Evolutionary conservation across 2,113 vertebrate genomes (phyloP).

Genomic region (Psettodes erumei): DNA sequence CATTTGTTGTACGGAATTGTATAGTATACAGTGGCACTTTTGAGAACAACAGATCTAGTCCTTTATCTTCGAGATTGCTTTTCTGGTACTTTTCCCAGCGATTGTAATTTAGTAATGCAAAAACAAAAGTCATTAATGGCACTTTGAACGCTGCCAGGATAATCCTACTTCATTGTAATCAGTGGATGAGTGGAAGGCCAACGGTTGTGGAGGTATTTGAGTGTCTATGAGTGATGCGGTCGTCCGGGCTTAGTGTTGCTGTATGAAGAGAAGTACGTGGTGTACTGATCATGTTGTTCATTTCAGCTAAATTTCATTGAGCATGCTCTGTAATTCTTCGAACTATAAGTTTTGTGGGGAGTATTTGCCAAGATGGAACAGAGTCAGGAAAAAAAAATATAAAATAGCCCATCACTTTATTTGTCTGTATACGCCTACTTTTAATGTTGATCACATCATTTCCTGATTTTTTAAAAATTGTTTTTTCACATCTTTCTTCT

Average conservation of each 20-base stretch:
- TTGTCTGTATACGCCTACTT: not conserved
- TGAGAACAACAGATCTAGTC: not conserved
- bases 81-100: constrained; percentile 5
- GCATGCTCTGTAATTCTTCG: not conserved
- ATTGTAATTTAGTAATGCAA: constrained; percentile 27
- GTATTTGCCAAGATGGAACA: not conserved
- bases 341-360: not conserved
- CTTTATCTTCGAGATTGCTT: not conserved
- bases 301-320: not conserved
- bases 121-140: constrained; percentile 25
- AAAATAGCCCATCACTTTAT: not conserved
- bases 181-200: constrained; percentile 50
- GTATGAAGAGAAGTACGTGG: constrained; percentile 33
- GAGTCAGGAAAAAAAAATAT: too few species aligned
- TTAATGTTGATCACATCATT: not conserved
- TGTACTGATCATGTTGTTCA: constrained; percentile 31
- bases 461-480: not conserved
- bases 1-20: constrained; percentile 17
- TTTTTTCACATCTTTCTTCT: not conserved
- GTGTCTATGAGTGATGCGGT: constrained; percentile 47
- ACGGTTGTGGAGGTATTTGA: constrained; percentile 55
- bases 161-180: constrained; percentile 44
- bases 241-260: constrained; percentile 28
- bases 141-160: constrained; percentile 45
- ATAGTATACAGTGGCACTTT: not conserved